phyloP scores from a whole-genome alignment of 2,888 invertebrate genomes.

The Leucoptera coffeella region DNA sequence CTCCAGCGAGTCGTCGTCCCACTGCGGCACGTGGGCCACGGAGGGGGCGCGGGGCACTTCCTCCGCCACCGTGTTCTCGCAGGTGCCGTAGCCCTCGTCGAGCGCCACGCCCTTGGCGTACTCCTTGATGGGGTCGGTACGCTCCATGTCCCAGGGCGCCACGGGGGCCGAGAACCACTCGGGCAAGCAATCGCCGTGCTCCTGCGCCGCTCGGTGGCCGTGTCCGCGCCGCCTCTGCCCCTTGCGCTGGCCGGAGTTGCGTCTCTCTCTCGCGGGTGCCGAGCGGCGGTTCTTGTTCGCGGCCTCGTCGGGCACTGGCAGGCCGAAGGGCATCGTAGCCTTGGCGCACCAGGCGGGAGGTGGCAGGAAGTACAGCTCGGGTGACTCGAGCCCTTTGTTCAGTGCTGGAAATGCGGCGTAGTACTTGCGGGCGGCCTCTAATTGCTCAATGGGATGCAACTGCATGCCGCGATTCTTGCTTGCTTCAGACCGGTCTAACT shows the following conservation, averaged over 20 bases:
- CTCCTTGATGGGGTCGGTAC: slow-evolving; percentile 40
- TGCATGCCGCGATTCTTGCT: slow-evolving; percentile 53
- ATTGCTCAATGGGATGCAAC: slow-evolving; percentile 42
- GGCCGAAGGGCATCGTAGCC: slow-evolving; percentile 5
- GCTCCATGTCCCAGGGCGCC: slow-evolving; percentile 45
- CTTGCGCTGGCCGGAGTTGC: slow-evolving; percentile 32
- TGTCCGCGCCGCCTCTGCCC: slow-evolving; percentile 32
- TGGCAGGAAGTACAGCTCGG: slow-evolving; percentile 34
- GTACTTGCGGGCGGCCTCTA: slow-evolving; percentile 67
- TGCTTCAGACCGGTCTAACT: too few species aligned
- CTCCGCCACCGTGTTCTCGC: slow-evolving; percentile 40
- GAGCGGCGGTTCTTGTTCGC: not conserved
- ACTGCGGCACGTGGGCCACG: slow-evolving; percentile 21
- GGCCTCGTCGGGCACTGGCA: not conserved
- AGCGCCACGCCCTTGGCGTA: slow-evolving; percentile 38
- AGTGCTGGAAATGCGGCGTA: slow-evolving; percentile 73
- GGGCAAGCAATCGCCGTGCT: slow-evolving; percentile 39
- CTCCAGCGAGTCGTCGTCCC: slow-evolving; percentile 26
- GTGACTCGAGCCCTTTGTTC: slow-evolving; percentile 44
- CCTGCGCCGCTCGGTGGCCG: slow-evolving; percentile 33
- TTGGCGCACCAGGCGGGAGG: slow-evolving; percentile 42
- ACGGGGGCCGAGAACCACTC: slow-evolving; percentile 51
- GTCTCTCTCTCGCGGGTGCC: slow-evolving; percentile 30
- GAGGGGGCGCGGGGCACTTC: slow-evolving; percentile 23
- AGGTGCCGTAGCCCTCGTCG: slow-evolving; percentile 47